Evolutionary conservation across 1,140 invertebrate species (phyloP).

Genomic region (Neodiprion pinetum): DNA sequence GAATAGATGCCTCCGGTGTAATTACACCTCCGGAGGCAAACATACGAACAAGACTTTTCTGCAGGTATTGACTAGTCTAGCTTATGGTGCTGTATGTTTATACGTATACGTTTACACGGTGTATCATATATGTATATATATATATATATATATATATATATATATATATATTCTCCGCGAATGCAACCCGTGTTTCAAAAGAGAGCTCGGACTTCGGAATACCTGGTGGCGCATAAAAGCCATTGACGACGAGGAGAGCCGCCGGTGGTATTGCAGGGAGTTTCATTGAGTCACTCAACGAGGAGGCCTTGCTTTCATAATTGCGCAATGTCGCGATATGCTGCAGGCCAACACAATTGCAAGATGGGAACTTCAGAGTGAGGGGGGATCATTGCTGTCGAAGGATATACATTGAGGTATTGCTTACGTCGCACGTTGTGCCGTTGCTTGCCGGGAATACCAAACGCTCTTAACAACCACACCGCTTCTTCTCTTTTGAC

Average conservation of each 20-base stretch:
- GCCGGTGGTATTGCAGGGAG: conserved; percentile 8
- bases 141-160: too few relatives aligned
- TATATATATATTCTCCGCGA: not conserved
- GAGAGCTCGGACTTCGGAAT: not conserved
- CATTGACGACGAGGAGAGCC: not conserved
- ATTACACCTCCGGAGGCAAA: too few relatives aligned
- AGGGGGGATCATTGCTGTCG: conserved; percentile 13
- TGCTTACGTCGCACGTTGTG: not conserved
- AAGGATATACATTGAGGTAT: not conserved
- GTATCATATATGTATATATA: too few relatives aligned
- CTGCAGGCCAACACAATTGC: conserved; percentile 21
- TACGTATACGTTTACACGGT: too few relatives aligned
- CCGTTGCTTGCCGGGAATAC: not conserved
- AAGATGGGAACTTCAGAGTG: conserved; percentile 19
- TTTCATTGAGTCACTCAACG: conserved; percentile 23
- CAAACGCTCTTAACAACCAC: not conserved
- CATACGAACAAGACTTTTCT: too few relatives aligned
- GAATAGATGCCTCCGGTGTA: too few relatives aligned
- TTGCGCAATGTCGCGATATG: conserved; percentile 31
- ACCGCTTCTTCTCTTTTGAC: not conserved
- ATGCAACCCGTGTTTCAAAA: not conserved
- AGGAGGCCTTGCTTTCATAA: conserved; percentile 31
- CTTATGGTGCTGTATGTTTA: too few relatives aligned
- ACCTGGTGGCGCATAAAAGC: not conserved
- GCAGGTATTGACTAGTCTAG: too few relatives aligned